These are phyloP conservation scores for Maconellicoccus hirsutus DNA, from an alignment of 1,140 invertebrate genomes.

Conservation along the genomic window DNA sequence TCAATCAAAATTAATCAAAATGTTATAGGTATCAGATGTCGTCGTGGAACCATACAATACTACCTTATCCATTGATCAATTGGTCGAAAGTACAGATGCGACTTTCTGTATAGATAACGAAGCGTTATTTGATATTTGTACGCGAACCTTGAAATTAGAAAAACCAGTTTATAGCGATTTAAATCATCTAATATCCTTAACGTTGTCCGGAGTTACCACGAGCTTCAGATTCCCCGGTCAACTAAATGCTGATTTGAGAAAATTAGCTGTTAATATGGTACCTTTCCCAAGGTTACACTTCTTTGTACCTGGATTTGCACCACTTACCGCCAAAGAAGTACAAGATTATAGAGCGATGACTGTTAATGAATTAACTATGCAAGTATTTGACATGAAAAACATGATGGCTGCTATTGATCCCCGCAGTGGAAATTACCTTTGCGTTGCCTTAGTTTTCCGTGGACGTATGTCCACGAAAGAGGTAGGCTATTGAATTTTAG, in stretches of 20 bases:
- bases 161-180: slow-evolving; percentile 41
- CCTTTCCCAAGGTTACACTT: slow-evolving; percentile 76
- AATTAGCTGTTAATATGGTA: slow-evolving; percentile 95
- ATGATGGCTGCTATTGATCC: slow-evolving; percentile 78
- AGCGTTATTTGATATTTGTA: slow-evolving; percentile 44
- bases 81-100: slow-evolving; percentile 44
- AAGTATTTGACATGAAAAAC: slow-evolving; percentile 45
- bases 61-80: slow-evolving; percentile 43
- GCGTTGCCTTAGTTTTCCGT: slow-evolving; percentile 3
- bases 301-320: slow-evolving; percentile 65
- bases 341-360: slow-evolving; percentile 67
- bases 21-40: slow-evolving; percentile 35
- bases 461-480: slow-evolving; percentile 47
- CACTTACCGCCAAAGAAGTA: slow-evolving; percentile 56
- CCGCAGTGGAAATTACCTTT: slow-evolving; percentile 32
- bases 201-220: slow-evolving; percentile 64
- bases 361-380: slow-evolving; percentile 54
- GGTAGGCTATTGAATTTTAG: slow-evolving; percentile 32
- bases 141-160: slow-evolving; percentile 39
- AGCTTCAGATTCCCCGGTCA: slow-evolving; percentile 54
- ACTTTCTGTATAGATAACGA: slow-evolving; percentile 46
- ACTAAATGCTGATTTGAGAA: slow-evolving; percentile 79
- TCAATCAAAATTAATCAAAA: not conserved
- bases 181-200: slow-evolving; percentile 44
- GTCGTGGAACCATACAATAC: slow-evolving; percentile 48